phyloP scores from a whole-genome alignment of 2,888 invertebrate species.

The Acrocyrtus sp. region DNA sequence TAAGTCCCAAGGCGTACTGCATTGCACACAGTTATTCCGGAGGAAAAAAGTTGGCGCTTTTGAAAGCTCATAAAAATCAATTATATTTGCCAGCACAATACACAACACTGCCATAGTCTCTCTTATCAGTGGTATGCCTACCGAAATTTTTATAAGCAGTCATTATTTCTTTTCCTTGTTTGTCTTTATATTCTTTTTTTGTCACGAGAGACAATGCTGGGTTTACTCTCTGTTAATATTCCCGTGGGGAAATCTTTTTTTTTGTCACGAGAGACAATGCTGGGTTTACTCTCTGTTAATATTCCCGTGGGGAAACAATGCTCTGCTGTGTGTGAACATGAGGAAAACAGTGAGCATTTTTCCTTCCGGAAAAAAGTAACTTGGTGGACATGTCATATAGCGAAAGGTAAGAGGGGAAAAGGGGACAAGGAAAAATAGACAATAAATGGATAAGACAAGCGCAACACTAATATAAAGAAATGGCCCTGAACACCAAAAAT shows the following conservation, averaged over 20 bases:
- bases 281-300: constrained; percentile 16
- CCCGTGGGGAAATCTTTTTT: constrained; percentile 35
- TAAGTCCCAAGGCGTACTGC: constrained; percentile 30
- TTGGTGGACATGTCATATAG: no score
- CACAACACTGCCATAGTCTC: not conserved
- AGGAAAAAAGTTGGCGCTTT: constrained; percentile 36
- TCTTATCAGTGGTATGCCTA: not conserved
- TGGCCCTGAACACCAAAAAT: constrained; percentile 36
- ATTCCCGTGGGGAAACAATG: constrained; percentile 36
- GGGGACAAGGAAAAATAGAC: constrained; percentile 5
- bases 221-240: constrained; percentile 29
- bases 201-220: not conserved
- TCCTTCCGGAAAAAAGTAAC: no score
- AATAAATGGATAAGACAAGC: constrained; percentile 32
- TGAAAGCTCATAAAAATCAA: constrained; percentile 49
- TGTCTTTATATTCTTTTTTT: constrained; percentile 4
- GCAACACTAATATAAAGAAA: constrained; percentile 40
- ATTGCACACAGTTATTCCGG: not conserved
- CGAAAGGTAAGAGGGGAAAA: no score
- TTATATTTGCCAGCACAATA: constrained; percentile 19
- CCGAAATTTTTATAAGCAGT: not conserved
- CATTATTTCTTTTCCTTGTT: constrained; percentile 3
- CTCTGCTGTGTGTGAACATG: constrained; percentile 9
- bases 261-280: not conserved
- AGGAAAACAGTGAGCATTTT: not conserved